A percentile compares a stretch with the other conserved stretches of the same genome.
These are phyloP conservation scores for Pteruthius melanotis DNA, from an alignment of 2,113 vertebrate species.

Conservation along the genomic window DNA sequence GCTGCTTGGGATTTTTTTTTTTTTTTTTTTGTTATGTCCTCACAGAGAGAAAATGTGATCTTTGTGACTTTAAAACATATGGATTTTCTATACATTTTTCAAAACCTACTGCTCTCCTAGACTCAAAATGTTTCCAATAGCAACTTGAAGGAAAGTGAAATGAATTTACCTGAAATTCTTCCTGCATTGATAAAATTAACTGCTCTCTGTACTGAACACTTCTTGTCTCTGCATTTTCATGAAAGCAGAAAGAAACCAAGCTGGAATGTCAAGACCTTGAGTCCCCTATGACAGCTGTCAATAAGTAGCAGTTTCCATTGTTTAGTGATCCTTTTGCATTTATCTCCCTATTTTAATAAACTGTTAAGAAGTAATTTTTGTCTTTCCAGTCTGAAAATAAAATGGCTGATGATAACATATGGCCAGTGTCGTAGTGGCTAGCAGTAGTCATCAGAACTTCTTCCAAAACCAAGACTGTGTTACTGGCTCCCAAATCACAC, in stretches of 20 bases:
- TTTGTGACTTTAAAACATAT: background rate
- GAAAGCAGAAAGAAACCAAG: background rate
- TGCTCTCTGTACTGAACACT: background rate
- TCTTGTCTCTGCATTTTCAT: background rate
- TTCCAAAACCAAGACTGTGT: background rate
- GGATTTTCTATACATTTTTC: background rate
- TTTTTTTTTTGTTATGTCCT: background rate
- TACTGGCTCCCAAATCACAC: background rate
- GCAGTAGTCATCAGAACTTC: background rate
- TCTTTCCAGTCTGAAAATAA: background rate
- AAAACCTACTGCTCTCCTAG: background rate
- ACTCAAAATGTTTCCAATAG: background rate
- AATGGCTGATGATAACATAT: background rate
- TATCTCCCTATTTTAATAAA: background rate
- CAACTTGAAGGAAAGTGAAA: background rate
- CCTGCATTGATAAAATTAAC: background rate
- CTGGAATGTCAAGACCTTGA: background rate
- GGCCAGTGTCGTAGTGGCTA: background rate
- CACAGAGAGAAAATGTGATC: background rate
- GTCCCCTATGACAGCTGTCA: background rate
- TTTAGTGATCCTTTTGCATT: background rate
- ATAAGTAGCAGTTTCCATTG: background rate
- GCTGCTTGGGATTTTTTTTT: fast-evolving
- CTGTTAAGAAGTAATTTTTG: background rate
- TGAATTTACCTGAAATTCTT: background rate